These are phyloP conservation scores for Clarias magur DNA, from an alignment of 2,113 vertebrate genomes.

Conservation along the genomic window DNA sequence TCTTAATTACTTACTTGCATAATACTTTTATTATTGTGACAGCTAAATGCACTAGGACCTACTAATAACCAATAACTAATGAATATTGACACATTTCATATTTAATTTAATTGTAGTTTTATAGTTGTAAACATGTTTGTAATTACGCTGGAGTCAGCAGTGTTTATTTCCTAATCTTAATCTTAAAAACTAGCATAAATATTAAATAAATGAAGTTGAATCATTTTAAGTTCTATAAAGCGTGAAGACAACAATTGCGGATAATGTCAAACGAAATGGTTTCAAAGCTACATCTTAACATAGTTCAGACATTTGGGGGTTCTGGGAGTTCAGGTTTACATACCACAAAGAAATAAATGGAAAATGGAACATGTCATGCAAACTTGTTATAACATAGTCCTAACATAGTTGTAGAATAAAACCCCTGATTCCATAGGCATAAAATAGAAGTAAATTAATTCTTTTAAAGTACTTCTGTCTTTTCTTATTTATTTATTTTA, in stretches of 20 bases:
- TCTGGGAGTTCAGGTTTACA: neutral
- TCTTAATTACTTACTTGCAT: neutral
- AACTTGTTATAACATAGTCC: neutral
- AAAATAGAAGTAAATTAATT: neutral
- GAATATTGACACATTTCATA: neutral
- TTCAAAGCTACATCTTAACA: neutral
- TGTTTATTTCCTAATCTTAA: neutral
- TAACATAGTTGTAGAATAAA: no score
- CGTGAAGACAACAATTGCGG: neutral
- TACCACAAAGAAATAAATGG: neutral
- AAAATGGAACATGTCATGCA: neutral
- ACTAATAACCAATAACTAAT: neutral
- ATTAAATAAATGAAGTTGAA: neutral
- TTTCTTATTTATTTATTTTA: neutral
- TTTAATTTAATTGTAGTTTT: neutral
- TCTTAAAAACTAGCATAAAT: neutral
- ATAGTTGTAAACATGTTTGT: neutral
- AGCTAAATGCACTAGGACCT: neutral
- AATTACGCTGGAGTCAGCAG: neutral
- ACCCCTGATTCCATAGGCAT: no score
- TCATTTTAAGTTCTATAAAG: neutral
- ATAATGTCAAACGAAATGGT: neutral
- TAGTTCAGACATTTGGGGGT: neutral
- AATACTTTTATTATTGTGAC: no score
- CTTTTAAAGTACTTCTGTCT: neutral